phyloP scores from a whole-genome alignment of 2,113 vertebrate species.

The Osmerus eperlanus region DNA sequence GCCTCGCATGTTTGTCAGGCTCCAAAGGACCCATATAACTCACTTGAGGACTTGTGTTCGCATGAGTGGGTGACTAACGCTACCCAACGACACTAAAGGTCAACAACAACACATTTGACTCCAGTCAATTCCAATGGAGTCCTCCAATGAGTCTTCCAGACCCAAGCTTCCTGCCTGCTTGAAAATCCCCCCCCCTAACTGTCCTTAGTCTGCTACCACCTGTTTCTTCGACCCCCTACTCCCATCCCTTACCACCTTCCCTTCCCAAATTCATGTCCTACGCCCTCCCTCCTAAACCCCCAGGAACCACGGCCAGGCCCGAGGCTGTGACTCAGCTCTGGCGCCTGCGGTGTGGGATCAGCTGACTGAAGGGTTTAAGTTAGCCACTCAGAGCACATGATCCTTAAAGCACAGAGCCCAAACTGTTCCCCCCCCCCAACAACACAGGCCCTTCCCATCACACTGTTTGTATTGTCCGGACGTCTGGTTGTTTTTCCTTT shows the following conservation, averaged over 20 bases:
- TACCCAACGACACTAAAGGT: no score
- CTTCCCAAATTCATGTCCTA: background rate
- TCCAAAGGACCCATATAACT: no score
- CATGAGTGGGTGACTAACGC: no score
- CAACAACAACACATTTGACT: no score
- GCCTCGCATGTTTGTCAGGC: no score
- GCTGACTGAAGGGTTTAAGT: conserved; percentile 51
- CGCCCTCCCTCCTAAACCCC: background rate
- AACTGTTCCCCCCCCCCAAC: conserved; percentile 44
- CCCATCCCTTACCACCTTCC: background rate
- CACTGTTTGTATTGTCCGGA: conserved; percentile 49
- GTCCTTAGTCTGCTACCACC: background rate
- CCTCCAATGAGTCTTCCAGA: no score
- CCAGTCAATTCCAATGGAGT: no score
- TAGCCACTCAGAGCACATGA: conserved; percentile 58
- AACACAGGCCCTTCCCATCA: conserved; percentile 15
- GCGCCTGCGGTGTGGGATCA: conserved; percentile 52
- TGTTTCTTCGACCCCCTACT: background rate
- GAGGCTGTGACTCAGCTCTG: conserved; percentile 49
- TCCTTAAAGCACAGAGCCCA: conserved; percentile 49
- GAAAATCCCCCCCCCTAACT: no score
- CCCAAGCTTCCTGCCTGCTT: background rate
- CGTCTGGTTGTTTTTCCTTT: background rate
- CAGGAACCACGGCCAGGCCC: conserved; percentile 15
- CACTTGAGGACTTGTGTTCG: no score